A percentile compares a stretch with the other conserved stretches of the same genome.
phyloP scores from a whole-genome alignment of 2,888 invertebrate genomes.

The Seladonia tumulorum region DNA sequence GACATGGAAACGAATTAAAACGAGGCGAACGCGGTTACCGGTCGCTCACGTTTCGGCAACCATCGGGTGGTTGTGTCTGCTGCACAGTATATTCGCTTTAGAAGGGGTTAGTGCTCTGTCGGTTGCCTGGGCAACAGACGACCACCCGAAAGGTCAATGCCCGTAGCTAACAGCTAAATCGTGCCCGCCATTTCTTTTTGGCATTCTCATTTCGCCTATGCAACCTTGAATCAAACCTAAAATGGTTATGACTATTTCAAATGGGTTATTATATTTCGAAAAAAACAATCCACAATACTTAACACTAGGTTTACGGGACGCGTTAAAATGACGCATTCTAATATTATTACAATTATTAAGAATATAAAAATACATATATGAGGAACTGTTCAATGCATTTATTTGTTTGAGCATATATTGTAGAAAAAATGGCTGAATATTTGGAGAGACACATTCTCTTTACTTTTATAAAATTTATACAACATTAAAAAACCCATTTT shows the following conservation, averaged over 20 bases:
- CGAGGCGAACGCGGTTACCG: slow-evolving; percentile 33
- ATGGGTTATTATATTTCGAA: not conserved
- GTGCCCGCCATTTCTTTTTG: slow-evolving; percentile 24
- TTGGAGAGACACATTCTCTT: not conserved
- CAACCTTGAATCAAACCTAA: not conserved
- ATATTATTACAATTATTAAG: not conserved
- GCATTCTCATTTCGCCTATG: not conserved
- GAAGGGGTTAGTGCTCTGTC: slow-evolving; percentile 73
- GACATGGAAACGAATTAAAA: slow-evolving; percentile 61
- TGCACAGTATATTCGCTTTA: slow-evolving; percentile 53
- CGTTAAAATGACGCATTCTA: not conserved
- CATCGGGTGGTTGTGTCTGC: slow-evolving; percentile 59
- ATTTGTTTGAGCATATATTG: too few relatives aligned
- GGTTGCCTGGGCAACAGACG: slow-evolving; percentile 75
- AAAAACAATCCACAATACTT: not conserved
- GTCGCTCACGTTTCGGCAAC: slow-evolving; percentile 49
- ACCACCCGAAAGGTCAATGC: slow-evolving; percentile 69
- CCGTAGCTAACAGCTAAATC: slow-evolving; percentile 57
- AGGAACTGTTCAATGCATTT: too few relatives aligned
- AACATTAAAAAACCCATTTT: not conserved
- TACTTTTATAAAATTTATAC: not conserved
- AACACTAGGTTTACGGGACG: not conserved
- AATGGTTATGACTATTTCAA: not conserved
- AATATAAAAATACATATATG: too few relatives aligned
- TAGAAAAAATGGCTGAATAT: too few relatives aligned